Conservation (phyloP, 2,113 vertebrate genomes). For the Bombycilla garrulus region DNA sequence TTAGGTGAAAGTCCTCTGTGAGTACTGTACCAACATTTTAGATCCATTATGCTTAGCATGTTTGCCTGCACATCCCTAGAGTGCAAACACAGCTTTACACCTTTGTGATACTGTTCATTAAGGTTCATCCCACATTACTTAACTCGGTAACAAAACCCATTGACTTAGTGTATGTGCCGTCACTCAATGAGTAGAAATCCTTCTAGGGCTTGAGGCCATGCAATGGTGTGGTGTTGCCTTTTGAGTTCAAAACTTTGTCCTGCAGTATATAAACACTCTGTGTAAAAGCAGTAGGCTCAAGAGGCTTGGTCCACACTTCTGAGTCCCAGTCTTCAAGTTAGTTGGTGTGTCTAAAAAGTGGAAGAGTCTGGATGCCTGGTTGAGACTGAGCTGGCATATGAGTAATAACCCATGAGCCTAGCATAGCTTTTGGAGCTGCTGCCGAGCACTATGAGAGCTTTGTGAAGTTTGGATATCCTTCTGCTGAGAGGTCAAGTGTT, state of each 20-base stretch:
- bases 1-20: neutral
- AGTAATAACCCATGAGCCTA: neutral
- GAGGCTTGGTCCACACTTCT: neutral
- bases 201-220: neutral
- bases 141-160: neutral
- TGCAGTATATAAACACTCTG: neutral
- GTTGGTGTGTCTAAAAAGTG: neutral
- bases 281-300: neutral
- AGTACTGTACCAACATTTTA: neutral
- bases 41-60: accelerated
- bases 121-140: neutral
- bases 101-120: neutral
- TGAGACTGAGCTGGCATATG: neutral
- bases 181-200: neutral
- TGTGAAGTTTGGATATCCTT: neutral
- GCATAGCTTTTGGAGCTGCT: neutral
- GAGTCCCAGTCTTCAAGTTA: neutral
- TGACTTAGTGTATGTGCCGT: neutral
- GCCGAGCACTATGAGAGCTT: neutral
- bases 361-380: neutral
- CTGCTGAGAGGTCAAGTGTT: neutral
- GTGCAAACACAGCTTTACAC: neutral
- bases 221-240: neutral
- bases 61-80: neutral
- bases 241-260: neutral